These are phyloP conservation scores for Drosophila sordidapex DNA, from an alignment of 2,888 invertebrate genomes.

Conservation along the genomic window DNA sequence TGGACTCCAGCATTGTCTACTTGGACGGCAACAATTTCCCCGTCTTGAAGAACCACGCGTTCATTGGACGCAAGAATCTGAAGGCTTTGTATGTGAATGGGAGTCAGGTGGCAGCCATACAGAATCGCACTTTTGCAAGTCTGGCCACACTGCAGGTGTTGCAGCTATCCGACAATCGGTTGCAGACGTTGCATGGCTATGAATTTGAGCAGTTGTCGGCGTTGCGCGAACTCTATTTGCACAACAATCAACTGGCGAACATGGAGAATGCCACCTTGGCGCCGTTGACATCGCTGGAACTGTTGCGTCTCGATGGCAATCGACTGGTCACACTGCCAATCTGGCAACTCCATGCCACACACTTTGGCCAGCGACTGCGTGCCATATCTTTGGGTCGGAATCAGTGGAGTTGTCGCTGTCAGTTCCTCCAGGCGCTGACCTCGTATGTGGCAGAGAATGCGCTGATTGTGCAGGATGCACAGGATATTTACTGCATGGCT, in stretches of 20 bases:
- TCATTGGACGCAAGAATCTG: constrained; percentile 96
- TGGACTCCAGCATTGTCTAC: constrained; percentile 97
- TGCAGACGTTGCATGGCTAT: constrained; percentile 92
- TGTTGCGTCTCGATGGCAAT: constrained; percentile 93
- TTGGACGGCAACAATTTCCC: constrained; percentile 95
- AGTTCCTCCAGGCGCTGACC: constrained; percentile 93
- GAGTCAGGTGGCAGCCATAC: constrained; percentile 93
- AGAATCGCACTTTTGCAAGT: constrained; percentile 96
- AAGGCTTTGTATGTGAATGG: constrained; percentile 93
- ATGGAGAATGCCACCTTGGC: constrained; percentile 93
- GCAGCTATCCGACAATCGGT: constrained; percentile 93
- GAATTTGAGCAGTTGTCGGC: constrained; percentile 94
- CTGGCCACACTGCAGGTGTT: constrained; percentile 92
- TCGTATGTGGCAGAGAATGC: constrained; percentile 93
- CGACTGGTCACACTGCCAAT: constrained; percentile 92
- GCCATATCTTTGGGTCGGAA: constrained; percentile 89
- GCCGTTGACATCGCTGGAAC: constrained; percentile 91
- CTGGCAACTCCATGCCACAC: constrained; percentile 88
- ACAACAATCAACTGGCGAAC: constrained; percentile 92
- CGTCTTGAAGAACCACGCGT: constrained; percentile 94
- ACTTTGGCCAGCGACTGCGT: constrained; percentile 83
- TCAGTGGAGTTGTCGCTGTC: constrained; percentile 96
- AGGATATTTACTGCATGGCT: constrained; percentile 93
- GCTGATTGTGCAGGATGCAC: constrained; percentile 91
- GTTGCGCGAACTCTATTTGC: constrained; percentile 92